Evolutionary conservation across 2,888 invertebrate genomes (phyloP), one percentile per base, ranked within the genome.

Genomic region (Yponomeuta evonymella): DNA sequence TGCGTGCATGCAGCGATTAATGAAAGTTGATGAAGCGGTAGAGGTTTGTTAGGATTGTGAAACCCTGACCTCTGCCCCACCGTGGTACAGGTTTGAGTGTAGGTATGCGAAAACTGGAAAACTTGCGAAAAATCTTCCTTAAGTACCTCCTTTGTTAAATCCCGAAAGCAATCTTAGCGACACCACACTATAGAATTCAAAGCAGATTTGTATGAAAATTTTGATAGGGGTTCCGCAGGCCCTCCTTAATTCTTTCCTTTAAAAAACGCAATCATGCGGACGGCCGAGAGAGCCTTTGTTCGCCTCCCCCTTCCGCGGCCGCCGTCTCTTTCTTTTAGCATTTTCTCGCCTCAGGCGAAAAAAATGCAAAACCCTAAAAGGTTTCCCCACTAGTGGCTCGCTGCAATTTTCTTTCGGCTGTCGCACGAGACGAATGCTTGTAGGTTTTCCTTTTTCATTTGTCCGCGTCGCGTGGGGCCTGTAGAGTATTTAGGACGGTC

Each of bases 211-310:
- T 58, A 58, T 58, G 51, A 58, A 58, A 58, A 58, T 58, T 58
- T 58, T 58, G 51, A 58, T 58, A 15, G 51, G 51, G 51, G 51
- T 58, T 58, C 51, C 51, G 15, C 15, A 15, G 51, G 51, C 51
- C 51, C 51, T 58, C 51, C 51, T 58, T 58, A 58, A 58, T 58
- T 58, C 51, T 8, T 65, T 29, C 65, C 29, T 76, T 80, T 79
- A 78, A 76, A 76, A 78, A 78, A 81, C 77, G 83, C 84, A 87
- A 87, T 85, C 86, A 86, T 81, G 86, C 82, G 83, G 75, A 79
- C 73, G 76, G 74, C 77, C 74, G 76, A 78, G 76, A 78, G 77
- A 78, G 78, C 78, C 79, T 77, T 80, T 80, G 82, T 83, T 81
- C 83, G 79, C 78, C 77, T 77, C 79, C 77, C 78, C 75, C 78